Percentiles rank a stretch among this genome's conserved stretches.
Evolutionary conservation across 2,113 vertebrate species (phyloP).

Genomic region (Egretta garzetta): DNA sequence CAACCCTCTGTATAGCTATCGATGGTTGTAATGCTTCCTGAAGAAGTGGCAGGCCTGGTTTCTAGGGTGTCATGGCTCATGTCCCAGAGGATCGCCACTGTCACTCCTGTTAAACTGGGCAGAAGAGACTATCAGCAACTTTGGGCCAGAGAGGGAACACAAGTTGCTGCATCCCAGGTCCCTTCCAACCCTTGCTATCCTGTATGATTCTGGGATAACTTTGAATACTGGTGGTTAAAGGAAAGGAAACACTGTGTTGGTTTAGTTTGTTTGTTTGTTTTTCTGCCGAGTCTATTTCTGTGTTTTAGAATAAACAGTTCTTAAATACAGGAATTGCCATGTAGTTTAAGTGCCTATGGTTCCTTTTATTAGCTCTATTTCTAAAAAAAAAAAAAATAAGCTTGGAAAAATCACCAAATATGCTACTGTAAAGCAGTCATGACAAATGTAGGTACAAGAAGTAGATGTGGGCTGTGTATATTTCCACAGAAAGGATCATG

Average conservation of each 20-base stretch:
- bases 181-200: no score
- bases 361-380: not conserved
- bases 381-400: not conserved
- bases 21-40: not conserved
- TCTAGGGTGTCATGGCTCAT: not conserved
- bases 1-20: not conserved
- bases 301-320: not conserved
- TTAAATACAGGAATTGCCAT: not conserved
- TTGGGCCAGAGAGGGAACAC: not conserved
- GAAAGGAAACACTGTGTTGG: not conserved
- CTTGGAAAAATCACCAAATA: not conserved
- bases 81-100: not conserved
- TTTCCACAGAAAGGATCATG: not conserved
- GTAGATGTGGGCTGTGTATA: not conserved
- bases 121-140: not conserved
- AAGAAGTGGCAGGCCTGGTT: not conserved
- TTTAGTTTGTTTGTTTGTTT: not conserved
- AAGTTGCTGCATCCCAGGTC: not conserved
- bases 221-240: not conserved
- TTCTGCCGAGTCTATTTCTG: not conserved
- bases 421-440: not conserved
- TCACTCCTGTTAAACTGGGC: not conserved
- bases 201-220: not conserved
- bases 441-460: not conserved
- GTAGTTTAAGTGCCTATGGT: not conserved